Evolutionary conservation across 2,113 vertebrate species (phyloP).

Genomic region (Labrus mixtus): DNA sequence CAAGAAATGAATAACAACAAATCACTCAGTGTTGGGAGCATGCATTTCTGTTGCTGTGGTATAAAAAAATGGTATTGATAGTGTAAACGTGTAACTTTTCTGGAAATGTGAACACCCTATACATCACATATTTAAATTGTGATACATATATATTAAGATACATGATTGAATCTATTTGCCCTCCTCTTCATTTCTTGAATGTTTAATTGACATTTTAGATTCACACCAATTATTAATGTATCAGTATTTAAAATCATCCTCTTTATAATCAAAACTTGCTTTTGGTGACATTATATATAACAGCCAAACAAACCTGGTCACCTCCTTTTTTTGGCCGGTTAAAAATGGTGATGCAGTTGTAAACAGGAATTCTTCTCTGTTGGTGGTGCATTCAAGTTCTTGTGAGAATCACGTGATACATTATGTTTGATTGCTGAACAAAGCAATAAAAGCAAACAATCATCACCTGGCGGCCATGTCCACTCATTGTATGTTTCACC

Average conservation of each 20-base stretch:
- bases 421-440: not conserved
- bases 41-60: too few species aligned
- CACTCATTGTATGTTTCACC: not conserved
- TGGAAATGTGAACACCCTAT: too few species aligned
- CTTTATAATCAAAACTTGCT: not conserved
- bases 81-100: too few species aligned
- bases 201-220: not conserved
- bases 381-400: not conserved
- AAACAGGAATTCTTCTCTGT: not conserved
- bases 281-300: not conserved
- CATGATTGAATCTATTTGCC: not conserved
- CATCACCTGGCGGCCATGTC: not conserved
- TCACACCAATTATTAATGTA: not conserved
- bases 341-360: not conserved
- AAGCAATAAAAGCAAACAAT: not conserved
- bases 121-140: not conserved
- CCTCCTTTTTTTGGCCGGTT: not conserved
- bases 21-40: too few species aligned
- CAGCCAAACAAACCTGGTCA: not conserved
- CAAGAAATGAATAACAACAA: too few species aligned
- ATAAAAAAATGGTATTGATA: too few species aligned
- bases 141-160: not conserved
- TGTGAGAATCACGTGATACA: not conserved
- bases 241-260: not conserved
- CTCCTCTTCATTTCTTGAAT: not conserved